These are phyloP conservation scores for Andrena camellia DNA, from an alignment of 2,888 invertebrate genomes.

Conservation along the genomic window DNA sequence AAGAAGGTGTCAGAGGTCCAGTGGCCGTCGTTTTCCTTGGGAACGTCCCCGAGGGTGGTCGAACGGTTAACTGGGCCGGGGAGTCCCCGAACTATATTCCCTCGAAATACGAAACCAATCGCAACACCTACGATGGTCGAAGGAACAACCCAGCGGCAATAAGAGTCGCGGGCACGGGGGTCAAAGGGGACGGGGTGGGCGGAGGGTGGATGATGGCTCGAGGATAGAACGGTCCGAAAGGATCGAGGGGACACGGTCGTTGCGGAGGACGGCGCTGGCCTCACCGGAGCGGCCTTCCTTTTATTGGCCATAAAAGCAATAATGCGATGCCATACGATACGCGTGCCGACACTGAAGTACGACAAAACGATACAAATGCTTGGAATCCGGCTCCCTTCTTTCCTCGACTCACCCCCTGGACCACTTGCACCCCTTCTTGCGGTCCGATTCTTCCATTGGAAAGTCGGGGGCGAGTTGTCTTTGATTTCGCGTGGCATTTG, in stretches of 20 bases:
- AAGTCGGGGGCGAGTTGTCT: conserved; percentile 22
- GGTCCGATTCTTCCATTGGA: conserved; percentile 34
- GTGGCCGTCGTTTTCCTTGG: conserved; percentile 29
- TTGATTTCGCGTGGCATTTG: conserved; percentile 29
- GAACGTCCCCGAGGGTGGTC: conserved; percentile 75
- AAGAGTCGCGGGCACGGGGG: conserved; percentile 70
- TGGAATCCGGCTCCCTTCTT: conserved; percentile 60
- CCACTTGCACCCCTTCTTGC: conserved; percentile 12
- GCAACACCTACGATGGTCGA: conserved; percentile 81
- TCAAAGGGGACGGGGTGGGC: conserved; percentile 20
- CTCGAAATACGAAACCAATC: conserved; percentile 82
- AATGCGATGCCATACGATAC: conserved; percentile 82
- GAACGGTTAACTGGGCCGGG: conserved; percentile 83
- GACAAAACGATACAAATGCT: conserved; percentile 82
- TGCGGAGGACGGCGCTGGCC: conserved; percentile 64
- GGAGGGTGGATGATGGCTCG: conserved; percentile 54
- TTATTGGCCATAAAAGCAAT: conserved; percentile 85
- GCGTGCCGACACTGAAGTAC: conserved; percentile 79
- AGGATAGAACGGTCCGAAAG: conserved; percentile 52
- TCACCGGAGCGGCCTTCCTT: conserved; percentile 78
- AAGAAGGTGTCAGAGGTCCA: conserved; percentile 56
- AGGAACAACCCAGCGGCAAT: conserved; percentile 78
- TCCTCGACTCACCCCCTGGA: conserved; percentile 27
- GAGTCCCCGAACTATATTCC: conserved; percentile 84
- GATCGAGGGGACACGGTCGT: conserved; percentile 62